These are phyloP conservation scores for Suncus etruscus DNA, from an alignment of 2,113 vertebrate genomes.

Conservation along the genomic window DNA sequence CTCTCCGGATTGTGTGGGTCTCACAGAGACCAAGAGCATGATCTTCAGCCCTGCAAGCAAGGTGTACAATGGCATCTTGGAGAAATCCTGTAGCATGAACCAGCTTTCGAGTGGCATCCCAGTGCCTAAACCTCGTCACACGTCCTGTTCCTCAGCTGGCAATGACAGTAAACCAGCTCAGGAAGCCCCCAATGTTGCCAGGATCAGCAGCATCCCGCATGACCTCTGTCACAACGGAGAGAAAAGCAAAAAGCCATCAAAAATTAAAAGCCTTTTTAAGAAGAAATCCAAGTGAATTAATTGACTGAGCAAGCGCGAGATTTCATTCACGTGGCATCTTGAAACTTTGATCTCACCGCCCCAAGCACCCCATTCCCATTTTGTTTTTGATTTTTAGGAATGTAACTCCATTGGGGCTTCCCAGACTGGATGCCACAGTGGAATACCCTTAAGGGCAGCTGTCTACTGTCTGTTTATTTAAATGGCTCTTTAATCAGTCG, in stretches of 20 bases:
- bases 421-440: constrained; percentile 88
- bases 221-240: constrained; percentile 96
- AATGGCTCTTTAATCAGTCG: constrained; percentile 87
- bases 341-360: constrained; percentile 80
- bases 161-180: constrained; percentile 90
- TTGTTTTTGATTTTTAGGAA: constrained; percentile 86
- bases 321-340: constrained; percentile 70
- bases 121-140: constrained; percentile 90
- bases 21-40: constrained; percentile 94
- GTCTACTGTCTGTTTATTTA: constrained; percentile 86
- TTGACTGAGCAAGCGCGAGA: constrained; percentile 67
- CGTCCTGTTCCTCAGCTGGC: constrained; percentile 92
- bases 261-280: constrained; percentile 98
- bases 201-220: constrained; percentile 93
- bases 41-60: constrained; percentile 93
- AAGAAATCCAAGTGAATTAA: constrained; percentile 92
- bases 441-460: constrained; percentile 89
- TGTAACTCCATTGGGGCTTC: constrained; percentile 91
- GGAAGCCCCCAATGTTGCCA: constrained; percentile 86
- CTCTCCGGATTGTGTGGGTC: constrained; percentile 92
- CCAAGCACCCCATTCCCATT: constrained; percentile 37
- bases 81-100: constrained; percentile 98
- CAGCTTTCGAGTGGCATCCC: constrained; percentile 92
- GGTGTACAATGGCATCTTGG: constrained; percentile 96
- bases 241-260: constrained; percentile 96